Conservation (phyloP, 2,888 invertebrate species). For the Microplitis manilae region DNA sequence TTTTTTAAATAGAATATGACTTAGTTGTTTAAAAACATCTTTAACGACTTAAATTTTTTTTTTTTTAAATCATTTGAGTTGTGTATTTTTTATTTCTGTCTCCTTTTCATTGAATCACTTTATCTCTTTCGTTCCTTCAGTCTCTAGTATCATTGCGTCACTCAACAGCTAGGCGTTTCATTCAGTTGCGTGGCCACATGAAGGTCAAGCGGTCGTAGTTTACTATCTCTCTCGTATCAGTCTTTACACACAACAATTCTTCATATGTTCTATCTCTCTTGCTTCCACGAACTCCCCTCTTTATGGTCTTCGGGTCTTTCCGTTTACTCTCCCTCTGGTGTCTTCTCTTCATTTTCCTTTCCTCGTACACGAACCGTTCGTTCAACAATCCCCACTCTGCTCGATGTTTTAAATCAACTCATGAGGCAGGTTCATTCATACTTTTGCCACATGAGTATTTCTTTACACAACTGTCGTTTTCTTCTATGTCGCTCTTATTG, state of each 20-base stretch:
- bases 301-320: constrained; percentile 13
- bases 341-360: not conserved
- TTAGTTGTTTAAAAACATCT: too few species aligned
- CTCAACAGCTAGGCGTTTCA: constrained; percentile 56
- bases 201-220: constrained; percentile 68
- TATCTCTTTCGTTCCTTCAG: constrained; percentile 2
- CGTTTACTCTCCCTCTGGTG: not conserved
- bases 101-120: not conserved
- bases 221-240: constrained; percentile 23
- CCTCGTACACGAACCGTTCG: constrained; percentile 3
- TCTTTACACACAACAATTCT: constrained; percentile 19
- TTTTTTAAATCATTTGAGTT: too few species aligned
- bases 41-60: too few species aligned
- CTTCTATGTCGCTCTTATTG: not conserved
- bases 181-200: constrained; percentile 63
- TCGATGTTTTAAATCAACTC: constrained; percentile 13
- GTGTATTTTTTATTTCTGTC: not conserved
- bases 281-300: constrained; percentile 28
- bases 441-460: constrained; percentile 21
- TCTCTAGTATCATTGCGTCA: constrained; percentile 35
- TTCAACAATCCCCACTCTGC: constrained; percentile 17
- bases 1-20: too few species aligned
- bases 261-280: constrained; percentile 38
- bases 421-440: constrained; percentile 26
- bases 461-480: constrained; percentile 12